These are phyloP conservation scores for Okapia johnstoni DNA, from an alignment of 2,113 vertebrate species.

Conservation along the genomic window DNA sequence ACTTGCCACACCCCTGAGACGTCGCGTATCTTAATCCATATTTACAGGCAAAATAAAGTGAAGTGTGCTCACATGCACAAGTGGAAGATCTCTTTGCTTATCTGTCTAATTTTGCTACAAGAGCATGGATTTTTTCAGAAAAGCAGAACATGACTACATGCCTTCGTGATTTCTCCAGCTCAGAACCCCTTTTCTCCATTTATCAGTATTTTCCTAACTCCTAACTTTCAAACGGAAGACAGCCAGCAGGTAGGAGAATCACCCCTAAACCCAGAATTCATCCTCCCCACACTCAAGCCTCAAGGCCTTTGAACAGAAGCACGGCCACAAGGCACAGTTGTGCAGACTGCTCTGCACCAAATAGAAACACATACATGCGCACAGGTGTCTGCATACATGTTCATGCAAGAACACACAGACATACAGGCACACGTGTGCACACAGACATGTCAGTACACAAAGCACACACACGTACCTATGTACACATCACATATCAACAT, in stretches of 20 bases:
- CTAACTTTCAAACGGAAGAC: not conserved
- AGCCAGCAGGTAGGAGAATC: not conserved
- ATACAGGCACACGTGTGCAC: not conserved
- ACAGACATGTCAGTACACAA: not conserved
- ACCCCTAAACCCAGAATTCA: rapidly evolving
- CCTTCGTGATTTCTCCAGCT: not conserved
- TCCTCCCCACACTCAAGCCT: not conserved
- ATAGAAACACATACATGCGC: rapidly evolving
- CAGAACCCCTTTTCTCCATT: not conserved
- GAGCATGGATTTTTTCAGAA: not conserved
- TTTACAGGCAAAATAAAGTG: not conserved
- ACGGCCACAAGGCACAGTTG: too few relatives aligned
- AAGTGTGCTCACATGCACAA: too few relatives aligned
- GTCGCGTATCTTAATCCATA: not conserved
- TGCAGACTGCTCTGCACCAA: too few relatives aligned
- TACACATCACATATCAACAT: not conserved
- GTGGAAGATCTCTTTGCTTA: not conserved
- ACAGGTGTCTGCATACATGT: not conserved
- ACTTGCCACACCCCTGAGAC: not conserved
- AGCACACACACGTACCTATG: not conserved
- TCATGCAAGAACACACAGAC: not conserved
- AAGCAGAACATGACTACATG: not conserved
- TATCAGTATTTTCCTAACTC: not conserved
- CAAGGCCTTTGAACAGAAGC: not conserved
- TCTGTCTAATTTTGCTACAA: not conserved